Evolutionary conservation across 2,888 invertebrate genomes (phyloP).

Genomic region (Macaria liturata): DNA sequence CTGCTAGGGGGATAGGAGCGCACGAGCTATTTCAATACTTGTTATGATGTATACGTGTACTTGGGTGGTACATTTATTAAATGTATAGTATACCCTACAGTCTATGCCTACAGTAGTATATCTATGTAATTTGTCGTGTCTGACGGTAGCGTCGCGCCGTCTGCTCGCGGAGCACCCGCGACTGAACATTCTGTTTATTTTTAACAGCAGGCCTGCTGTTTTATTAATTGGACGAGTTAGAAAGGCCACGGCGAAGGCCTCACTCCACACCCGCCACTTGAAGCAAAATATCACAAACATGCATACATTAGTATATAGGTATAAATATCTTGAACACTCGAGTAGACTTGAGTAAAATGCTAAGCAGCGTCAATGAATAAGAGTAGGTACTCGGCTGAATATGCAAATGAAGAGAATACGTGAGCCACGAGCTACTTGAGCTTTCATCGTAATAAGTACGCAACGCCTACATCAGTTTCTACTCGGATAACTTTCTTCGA

Average conservation of each 20-base stretch:
- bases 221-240: conserved; percentile 60
- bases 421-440: conserved; percentile 29
- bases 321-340: conserved; percentile 7
- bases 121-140: conserved; percentile 61
- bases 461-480: conserved; percentile 36
- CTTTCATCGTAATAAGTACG: conserved; percentile 40
- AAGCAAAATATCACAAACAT: conserved; percentile 26
- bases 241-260: conserved; percentile 72
- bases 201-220: conserved; percentile 46
- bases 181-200: conserved; percentile 58
- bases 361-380: conserved; percentile 16
- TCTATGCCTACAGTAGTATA: not conserved
- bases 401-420: conserved; percentile 27
- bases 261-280: conserved; percentile 34
- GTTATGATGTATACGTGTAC: conserved; percentile 36
- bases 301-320: conserved; percentile 11
- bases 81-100: too few relatives aligned
- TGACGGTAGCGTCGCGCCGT: conserved; percentile 57
- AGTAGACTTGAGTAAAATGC: conserved; percentile 17
- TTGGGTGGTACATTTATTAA: conserved; percentile 32
- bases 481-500: conserved; percentile 48
- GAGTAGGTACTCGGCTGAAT: conserved; percentile 9
- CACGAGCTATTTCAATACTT: conserved; percentile 50
- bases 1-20: conserved; percentile 50
- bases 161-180: conserved; percentile 50